Evolutionary conservation across 2,888 invertebrate species (phyloP).

Genomic region (Magallana nippona): DNA sequence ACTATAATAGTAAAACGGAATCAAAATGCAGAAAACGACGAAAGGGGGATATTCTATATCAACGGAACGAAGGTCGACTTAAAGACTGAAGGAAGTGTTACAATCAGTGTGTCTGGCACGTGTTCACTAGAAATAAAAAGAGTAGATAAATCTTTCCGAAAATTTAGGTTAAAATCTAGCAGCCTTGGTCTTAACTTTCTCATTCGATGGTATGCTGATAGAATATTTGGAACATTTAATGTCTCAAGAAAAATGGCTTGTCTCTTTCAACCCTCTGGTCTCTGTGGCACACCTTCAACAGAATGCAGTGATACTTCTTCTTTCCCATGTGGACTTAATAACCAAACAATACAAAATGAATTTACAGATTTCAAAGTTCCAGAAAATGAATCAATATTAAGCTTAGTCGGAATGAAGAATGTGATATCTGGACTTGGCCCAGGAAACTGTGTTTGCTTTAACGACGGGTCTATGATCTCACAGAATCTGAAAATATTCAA

Average conservation of each 20-base stretch:
- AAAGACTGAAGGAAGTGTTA: background rate
- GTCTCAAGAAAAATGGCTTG: background rate
- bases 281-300: conserved; percentile 30
- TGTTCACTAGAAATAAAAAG: conserved; percentile 18
- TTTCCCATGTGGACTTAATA: conserved; percentile 29
- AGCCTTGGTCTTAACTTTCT: background rate
- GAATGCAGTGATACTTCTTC: conserved; percentile 34
- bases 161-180: conserved; percentile 13
- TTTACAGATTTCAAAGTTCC: background rate
- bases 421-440: conserved; percentile 47
- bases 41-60: conserved; percentile 5
- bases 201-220: background rate
- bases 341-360: background rate
- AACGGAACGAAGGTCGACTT: conserved; percentile 5
- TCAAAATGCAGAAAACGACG: background rate
- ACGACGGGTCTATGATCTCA: conserved; percentile 54
- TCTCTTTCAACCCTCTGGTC: conserved; percentile 36
- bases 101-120: background rate
- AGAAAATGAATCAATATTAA: conserved; percentile 22
- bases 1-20: conserved; percentile 36
- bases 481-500: conserved; percentile 42
- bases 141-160: background rate
- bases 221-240: background rate
- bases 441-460: conserved; percentile 54
- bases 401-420: background rate